Evolutionary conservation across 2,113 vertebrate genomes (phyloP), one percentile per base, ranked within the genome.

Genomic region (Rhodinocichla rosea): DNA sequence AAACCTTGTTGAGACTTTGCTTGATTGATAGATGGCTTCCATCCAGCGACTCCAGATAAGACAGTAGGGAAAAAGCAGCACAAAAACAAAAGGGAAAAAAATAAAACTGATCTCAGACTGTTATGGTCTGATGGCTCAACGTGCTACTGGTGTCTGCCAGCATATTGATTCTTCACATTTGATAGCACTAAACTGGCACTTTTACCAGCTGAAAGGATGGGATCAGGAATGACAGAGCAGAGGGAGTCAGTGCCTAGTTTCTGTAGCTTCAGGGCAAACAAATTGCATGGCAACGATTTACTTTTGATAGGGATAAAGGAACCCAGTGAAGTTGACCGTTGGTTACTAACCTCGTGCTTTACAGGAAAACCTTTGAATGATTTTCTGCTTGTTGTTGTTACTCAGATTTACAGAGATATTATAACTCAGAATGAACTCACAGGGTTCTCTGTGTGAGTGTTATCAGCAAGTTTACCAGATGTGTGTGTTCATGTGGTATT

Each of bases 1-100:
- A 95, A 97, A 89, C 87, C 80, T 97, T 96, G 86, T 80, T 95
- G 93, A 89, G 92, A 73, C 68, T 95, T 92, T 52, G 59, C 79
- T 95, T 97, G 96, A 97, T 95, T 97, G 94, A 95, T 95, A 88
- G 90, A 94, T 95, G 96, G 92, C 92, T 96, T 92, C 91, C 92
- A 75, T 95, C 94, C 94, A 96, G 87, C 90, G 92, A 95, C 85
- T 95, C 63, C 74, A 78, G 94, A 93, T 95, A 97, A 97, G 95
- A 83, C 89, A 87, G 83, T 93, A 80, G 94, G 82, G 79, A 21
- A 94, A 96, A 95, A 83, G 77, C 81, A 74, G 63, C 67, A 78
- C 59, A 86, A 95, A 93, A 89, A 87, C 74, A 93, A 92, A 65
- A 69, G 39, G 60, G 50, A 42, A 90, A 94, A 94, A 87, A 92